Evolutionary conservation across 2,113 vertebrate genomes (phyloP).

Genomic region (Cinclus cinclus): DNA sequence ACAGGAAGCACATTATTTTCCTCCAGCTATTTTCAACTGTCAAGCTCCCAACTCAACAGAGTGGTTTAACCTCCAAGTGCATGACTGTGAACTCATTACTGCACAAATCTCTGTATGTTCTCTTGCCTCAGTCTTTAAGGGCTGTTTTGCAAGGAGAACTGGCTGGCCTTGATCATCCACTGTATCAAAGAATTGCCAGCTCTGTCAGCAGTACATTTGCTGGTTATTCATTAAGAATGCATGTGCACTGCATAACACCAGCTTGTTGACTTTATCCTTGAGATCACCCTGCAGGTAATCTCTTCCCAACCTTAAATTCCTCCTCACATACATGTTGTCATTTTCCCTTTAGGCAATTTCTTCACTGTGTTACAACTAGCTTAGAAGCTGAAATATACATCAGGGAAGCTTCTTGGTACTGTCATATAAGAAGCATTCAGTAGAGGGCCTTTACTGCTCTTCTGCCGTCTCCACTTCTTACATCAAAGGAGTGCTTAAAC

Average conservation of each 20-base stretch:
- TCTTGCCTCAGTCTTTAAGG: not conserved
- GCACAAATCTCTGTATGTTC: not conserved
- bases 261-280: not conserved
- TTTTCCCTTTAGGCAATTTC: not conserved
- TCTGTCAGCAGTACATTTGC: not conserved
- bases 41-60: not conserved
- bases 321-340: not conserved
- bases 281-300: not conserved
- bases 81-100: not conserved
- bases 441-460: not conserved
- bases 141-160: conserved; percentile 15
- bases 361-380: not conserved
- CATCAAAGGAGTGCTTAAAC: not conserved
- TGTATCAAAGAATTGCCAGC: not conserved
- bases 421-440: not conserved
- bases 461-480: not conserved
- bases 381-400: not conserved
- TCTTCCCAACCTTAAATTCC: not conserved
- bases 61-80: not conserved
- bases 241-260: not conserved
- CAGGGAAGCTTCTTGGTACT: not conserved
- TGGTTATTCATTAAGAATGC: conserved; percentile 8
- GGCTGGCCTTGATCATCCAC: conserved; percentile 4
- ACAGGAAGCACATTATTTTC: not conserved
- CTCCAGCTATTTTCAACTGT: not conserved